Conservation (phyloP, 2,797 vertebrate species). For the Syngnathus acus region DNA sequence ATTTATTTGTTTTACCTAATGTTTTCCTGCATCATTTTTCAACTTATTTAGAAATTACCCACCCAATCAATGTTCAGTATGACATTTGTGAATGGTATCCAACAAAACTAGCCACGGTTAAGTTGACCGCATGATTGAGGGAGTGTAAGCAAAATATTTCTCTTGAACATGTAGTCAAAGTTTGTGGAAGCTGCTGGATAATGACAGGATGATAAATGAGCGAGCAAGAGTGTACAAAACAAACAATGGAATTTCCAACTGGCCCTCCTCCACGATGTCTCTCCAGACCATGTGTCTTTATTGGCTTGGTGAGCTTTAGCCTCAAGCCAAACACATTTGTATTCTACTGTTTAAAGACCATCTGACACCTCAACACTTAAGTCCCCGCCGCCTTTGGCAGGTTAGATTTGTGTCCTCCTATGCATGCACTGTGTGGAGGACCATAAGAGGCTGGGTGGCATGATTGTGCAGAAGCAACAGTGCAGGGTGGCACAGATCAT, state of each 20-base stretch:
- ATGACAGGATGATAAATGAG: conserved; percentile 3
- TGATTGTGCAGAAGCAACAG: conserved; percentile 10
- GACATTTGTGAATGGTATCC: neutral
- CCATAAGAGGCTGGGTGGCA: conserved; percentile 67
- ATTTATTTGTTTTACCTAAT: neutral
- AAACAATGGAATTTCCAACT: conserved; percentile 1
- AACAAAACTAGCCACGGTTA: neutral
- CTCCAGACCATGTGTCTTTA: neutral
- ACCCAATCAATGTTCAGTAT: neutral
- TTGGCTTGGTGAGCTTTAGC: neutral
- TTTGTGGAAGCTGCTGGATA: neutral
- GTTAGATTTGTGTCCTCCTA: conserved; percentile 45
- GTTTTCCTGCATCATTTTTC: neutral
- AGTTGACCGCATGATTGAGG: neutral
- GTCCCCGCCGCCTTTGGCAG: conserved; percentile 31
- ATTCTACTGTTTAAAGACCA: conserved; percentile 50
- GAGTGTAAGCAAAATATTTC: neutral
- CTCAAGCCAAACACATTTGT: conserved; percentile 32
- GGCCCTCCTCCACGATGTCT: neutral
- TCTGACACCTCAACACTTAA: conserved; percentile 39
- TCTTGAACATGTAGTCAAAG: neutral
- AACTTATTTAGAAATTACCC: neutral
- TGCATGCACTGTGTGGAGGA: conserved; percentile 20
- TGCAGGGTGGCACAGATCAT: conserved; percentile 31
- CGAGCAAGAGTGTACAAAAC: neutral